These are phyloP conservation scores for Calephelis perditalis DNA, from an alignment of 2,888 invertebrate genomes.

Conservation along the genomic window DNA sequence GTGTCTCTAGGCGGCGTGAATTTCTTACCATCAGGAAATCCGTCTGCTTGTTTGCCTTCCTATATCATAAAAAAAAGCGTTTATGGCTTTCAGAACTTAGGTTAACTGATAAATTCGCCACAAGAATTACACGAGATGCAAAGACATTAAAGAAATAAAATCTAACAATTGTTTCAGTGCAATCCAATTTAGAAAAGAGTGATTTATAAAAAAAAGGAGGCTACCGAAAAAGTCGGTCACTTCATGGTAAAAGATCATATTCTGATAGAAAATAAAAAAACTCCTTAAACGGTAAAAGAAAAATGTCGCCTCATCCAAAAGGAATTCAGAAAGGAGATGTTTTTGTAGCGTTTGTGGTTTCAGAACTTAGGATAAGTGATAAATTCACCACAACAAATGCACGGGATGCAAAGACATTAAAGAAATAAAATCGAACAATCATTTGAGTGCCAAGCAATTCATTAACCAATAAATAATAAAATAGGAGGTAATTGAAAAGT, in stretches of 20 bases:
- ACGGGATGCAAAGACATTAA: conserved; percentile 38
- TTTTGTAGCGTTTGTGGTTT: not conserved
- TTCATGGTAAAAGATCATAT: too few relatives aligned
- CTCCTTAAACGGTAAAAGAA: too few relatives aligned
- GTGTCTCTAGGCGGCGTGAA: too few relatives aligned
- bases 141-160: conserved; percentile 34
- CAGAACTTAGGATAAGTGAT: not conserved
- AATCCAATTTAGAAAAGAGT: conserved; percentile 61
- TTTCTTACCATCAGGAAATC: too few relatives aligned
- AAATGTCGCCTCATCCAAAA: too few relatives aligned
- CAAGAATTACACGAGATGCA: conserved; percentile 25
- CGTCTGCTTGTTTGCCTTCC: too few relatives aligned
- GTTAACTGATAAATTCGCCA: conserved; percentile 3
- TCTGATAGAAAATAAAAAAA: too few relatives aligned
- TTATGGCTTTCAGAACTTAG: not conserved
- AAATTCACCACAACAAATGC: conserved; percentile 12
- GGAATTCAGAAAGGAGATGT: too few relatives aligned
- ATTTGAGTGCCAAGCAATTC: conserved; percentile 61
- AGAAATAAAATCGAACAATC: conserved; percentile 63
- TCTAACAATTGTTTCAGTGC: conserved; percentile 49
- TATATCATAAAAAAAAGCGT: too few relatives aligned
- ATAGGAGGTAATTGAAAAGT: too few relatives aligned
- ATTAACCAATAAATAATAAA: conserved; percentile 60
- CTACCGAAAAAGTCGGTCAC: too few relatives aligned
- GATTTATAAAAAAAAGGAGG: conserved; percentile 49